Percentiles rank a stretch among this genome's conserved stretches.
Evolutionary conservation across 2,797 vertebrate species (phyloP).

Genomic region (Melanotaenia nigrans): DNA sequence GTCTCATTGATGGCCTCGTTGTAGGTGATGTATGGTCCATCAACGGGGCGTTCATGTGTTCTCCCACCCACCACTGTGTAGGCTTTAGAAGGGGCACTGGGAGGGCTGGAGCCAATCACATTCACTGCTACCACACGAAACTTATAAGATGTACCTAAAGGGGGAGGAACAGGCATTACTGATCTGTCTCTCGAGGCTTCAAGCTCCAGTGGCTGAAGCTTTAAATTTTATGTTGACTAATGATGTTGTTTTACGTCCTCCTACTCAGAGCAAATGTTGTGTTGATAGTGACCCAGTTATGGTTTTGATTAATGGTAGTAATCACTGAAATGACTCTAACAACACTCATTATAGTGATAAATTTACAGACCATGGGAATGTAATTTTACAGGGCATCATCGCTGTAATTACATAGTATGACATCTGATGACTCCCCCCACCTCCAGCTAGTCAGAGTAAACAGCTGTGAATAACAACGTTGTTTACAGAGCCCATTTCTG

Average conservation of each 20-base stretch:
- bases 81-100: constrained; percentile 92
- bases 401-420: constrained; percentile 54
- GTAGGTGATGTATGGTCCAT: constrained; percentile 98
- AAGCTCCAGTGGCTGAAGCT: constrained; percentile 6
- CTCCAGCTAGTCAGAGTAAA: constrained; percentile 25
- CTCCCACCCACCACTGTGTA: constrained; percentile 91
- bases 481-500: constrained; percentile 15
- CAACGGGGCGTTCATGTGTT: constrained; percentile 90
- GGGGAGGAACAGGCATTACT: constrained; percentile 6
- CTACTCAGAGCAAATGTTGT: constrained; percentile 42
- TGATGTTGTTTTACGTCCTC: constrained; percentile 56
- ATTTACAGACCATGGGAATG: constrained; percentile 69
- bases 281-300: constrained; percentile 46
- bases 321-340: constrained; percentile 71
- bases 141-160: constrained; percentile 92
- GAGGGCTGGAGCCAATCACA: constrained; percentile 93
- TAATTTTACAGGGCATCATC: constrained; percentile 65
- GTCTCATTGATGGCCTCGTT: constrained; percentile 97
- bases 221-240: constrained; percentile 36
- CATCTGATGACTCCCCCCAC: constrained; percentile 29
- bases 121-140: constrained; percentile 96
- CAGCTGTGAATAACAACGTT: constrained; percentile 16
- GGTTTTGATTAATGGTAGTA: constrained; percentile 68
- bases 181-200: constrained; percentile 16
- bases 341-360: constrained; percentile 72